Base-by-base conservation (phyloP, 2,888 invertebrate genomes). In the Torymus auratus region DNA sequence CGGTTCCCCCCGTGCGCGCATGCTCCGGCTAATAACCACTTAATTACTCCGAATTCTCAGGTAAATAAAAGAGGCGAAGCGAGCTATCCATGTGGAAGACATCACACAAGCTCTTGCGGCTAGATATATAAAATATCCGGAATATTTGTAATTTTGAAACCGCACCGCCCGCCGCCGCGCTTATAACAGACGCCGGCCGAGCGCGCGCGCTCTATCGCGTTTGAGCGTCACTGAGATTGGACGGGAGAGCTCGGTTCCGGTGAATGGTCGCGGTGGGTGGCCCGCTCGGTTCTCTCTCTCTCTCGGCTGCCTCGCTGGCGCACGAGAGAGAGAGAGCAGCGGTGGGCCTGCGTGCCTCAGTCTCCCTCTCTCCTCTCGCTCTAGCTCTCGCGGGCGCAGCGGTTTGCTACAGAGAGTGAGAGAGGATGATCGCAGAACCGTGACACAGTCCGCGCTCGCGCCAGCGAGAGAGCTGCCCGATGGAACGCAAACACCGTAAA, bases 311-410 rank as follows among this genome's bases (percentile, higher is more conserved):
- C 28, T 28, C 5, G 28, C 28, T 28, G 28, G 92, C 93, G 93
- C 92, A 93, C 93, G 87, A 86, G 92, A 92, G 92, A 90, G 91
- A 91, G 91, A 91, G 92, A 90, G 91, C 91, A 91, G 91, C 92
- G 93, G 92, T 93, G 92, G 93, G 93, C 91, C 92, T 86, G 86
- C 88, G 86, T 86, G 87, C 87, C 86, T 71, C 84, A 83, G 83
- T 80, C 85, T 82, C 65, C 17, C 50, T 67, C 69, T 58, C 79
- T 70, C 73, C 60, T 58, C 75, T 61, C 15, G 17, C 17, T 60
- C 78, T 55, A 28, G 53, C 53, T 60, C 72, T 72, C 77, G 80
- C 77, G 80, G 76, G 82, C 82, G 83, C 75, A 81, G 71, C 78
- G 53, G 67, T 67, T 72, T 23, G 60, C 82, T 81, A 80, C 75